phyloP scores from a whole-genome alignment of 1,140 invertebrate genomes.

The Ceratina japonica region DNA sequence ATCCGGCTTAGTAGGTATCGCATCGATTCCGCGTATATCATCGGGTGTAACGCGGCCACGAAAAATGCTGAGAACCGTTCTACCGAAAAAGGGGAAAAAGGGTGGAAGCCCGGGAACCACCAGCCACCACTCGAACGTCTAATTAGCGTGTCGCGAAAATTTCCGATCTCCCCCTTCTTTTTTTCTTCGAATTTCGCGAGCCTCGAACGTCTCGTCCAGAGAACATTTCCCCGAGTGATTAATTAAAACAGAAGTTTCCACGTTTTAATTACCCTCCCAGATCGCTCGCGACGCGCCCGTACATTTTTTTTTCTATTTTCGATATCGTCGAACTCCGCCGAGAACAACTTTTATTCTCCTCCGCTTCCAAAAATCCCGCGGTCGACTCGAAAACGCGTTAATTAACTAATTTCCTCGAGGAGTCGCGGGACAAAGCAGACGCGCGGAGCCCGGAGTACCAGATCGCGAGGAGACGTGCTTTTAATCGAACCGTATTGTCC shows the following conservation, averaged over 20 bases:
- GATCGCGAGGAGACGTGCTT: slow-evolving; percentile 1
- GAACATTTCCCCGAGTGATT: background rate
- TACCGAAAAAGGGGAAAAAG: background rate
- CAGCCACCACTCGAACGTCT: background rate
- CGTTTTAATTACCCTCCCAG: slow-evolving; percentile 14
- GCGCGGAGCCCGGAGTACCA: too few species aligned
- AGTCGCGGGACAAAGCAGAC: background rate
- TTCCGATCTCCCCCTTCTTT: background rate
- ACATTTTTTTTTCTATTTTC: too few species aligned
- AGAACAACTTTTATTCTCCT: background rate
- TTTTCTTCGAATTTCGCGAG: background rate
- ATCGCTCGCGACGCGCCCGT: background rate
- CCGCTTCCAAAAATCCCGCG: background rate
- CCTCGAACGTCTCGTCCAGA: background rate
- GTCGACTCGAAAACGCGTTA: background rate
- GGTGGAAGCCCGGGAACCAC: background rate
- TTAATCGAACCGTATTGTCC: slow-evolving; percentile 14
- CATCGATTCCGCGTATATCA: background rate
- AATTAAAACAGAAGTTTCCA: slow-evolving; percentile 8
- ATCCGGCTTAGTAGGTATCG: background rate
- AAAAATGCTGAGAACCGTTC: background rate
- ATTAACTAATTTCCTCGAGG: slow-evolving; percentile 6
- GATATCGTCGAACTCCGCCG: too few species aligned
- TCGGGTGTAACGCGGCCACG: background rate
- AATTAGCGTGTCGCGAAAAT: slow-evolving; percentile 8